A percentile compares a stretch with the other conserved stretches of the same genome.
phyloP scores from a whole-genome alignment of 2,113 vertebrate species.

The Psittacus erithacus region DNA sequence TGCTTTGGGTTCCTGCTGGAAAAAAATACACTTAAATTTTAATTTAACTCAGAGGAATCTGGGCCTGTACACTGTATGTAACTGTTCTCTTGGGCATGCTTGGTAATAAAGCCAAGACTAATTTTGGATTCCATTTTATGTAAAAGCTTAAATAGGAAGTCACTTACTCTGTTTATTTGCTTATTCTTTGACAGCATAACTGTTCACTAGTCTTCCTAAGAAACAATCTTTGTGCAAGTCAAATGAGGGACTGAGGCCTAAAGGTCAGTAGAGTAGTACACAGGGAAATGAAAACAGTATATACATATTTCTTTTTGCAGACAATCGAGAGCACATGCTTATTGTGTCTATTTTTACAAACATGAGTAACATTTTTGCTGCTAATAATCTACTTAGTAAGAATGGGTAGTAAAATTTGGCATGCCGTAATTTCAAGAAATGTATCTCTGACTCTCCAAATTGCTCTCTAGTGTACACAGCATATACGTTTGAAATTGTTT shows the following conservation, averaged over 20 bases:
- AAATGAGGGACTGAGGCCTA: background rate
- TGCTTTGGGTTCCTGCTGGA: background rate
- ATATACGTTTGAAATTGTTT: background rate
- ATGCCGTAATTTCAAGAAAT: background rate
- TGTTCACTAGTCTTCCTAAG: background rate
- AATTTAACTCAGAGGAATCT: background rate
- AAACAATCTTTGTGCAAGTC: background rate
- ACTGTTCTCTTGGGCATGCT: background rate
- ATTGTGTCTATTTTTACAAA: background rate
- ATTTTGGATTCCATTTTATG: background rate
- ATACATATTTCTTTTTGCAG: background rate
- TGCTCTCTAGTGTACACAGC: background rate
- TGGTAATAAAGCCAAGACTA: background rate
- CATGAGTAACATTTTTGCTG: background rate
- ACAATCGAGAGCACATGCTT: background rate
- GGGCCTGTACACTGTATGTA: background rate
- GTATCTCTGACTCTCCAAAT: background rate
- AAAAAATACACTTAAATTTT: background rate
- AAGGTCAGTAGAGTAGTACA: background rate
- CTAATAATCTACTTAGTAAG: constrained; percentile 10
- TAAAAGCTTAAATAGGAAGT: background rate
- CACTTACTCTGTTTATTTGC: background rate
- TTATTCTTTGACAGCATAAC: background rate
- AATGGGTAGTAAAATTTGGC: background rate
- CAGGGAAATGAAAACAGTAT: background rate